A percentile compares a stretch with the other conserved stretches of the same genome.
phyloP scores from a whole-genome alignment of 2,113 vertebrate species.

The Pongo pygmaeus region DNA sequence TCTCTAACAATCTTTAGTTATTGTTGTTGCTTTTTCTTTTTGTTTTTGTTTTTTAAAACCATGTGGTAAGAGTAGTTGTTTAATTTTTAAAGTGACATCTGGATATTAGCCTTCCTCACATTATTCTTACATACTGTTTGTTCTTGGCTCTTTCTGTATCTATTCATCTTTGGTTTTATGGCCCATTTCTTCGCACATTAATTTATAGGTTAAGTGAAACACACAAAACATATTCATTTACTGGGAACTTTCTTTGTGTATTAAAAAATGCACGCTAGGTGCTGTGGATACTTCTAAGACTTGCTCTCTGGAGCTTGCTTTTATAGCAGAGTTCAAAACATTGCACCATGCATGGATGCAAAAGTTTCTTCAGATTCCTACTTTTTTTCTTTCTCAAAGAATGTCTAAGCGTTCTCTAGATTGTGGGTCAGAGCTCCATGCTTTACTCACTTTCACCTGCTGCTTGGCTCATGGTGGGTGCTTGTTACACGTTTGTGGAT shows the following conservation, averaged over 20 bases:
- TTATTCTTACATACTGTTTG: neutral
- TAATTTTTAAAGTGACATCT: neutral
- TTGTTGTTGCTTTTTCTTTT: neutral
- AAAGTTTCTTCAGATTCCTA: neutral
- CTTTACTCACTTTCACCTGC: neutral
- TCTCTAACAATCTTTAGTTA: neutral
- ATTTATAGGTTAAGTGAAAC: neutral
- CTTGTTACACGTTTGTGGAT: neutral
- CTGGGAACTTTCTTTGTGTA: neutral
- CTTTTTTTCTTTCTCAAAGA: neutral
- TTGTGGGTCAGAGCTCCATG: no score
- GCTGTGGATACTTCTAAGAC: neutral
- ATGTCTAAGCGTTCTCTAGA: neutral
- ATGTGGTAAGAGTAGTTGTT: neutral
- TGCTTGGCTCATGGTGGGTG: neutral
- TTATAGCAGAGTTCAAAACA: neutral
- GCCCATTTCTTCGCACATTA: conserved; percentile 17
- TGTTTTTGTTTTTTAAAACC: neutral
- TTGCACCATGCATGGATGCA: neutral
- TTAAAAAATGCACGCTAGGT: neutral
- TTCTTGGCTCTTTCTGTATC: neutral
- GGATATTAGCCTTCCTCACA: neutral
- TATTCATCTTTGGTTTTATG: neutral
- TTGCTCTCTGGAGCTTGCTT: neutral
- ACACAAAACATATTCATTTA: neutral